Conservation (phyloP, 2,888 invertebrate genomes). For the Epinotia ramella region DNA sequence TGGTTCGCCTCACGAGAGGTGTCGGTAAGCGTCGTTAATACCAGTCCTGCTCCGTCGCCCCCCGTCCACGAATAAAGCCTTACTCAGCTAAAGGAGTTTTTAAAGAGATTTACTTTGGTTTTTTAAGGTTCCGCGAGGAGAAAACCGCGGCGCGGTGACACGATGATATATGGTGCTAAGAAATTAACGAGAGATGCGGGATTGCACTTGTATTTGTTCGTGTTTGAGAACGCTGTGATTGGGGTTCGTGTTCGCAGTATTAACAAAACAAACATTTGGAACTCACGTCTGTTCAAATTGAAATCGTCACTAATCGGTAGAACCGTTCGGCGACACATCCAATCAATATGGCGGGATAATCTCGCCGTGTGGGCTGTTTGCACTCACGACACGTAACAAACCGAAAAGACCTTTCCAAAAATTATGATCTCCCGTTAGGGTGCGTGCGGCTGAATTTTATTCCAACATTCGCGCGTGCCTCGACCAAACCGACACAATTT, state of each 20-base stretch:
- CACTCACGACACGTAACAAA: conserved; percentile 65
- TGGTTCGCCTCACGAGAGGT: neutral
- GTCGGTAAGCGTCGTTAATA: neutral
- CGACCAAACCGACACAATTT: conserved; percentile 65
- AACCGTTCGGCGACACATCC: conserved; percentile 28
- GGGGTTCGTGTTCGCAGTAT: conserved; percentile 8
- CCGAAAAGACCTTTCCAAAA: conserved; percentile 69
- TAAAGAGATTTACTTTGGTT: conserved; percentile 46
- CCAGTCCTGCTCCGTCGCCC: conserved; percentile 8
- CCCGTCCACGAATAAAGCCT: conserved; percentile 41
- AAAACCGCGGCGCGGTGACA: conserved; percentile 34
- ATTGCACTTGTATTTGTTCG: conserved; percentile 29
- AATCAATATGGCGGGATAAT: conserved; percentile 41
- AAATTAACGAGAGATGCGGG: conserved; percentile 30
- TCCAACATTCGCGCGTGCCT: conserved; percentile 60
- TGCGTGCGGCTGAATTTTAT: conserved; percentile 56
- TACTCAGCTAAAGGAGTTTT: conserved; percentile 44
- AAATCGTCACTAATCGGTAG: conserved; percentile 30
- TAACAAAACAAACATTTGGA: conserved; percentile 1
- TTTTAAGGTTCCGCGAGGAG: conserved; percentile 40
- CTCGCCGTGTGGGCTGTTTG: conserved; percentile 50
- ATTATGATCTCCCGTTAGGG: conserved; percentile 63
- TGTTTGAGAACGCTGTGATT: conserved; percentile 15
- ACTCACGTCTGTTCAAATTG: conserved; percentile 25
- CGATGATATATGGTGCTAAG: conserved; percentile 35